These are phyloP conservation scores for Aradophagus sp. DNA, from an alignment of 1,140 invertebrate species.

Conservation along the genomic window DNA sequence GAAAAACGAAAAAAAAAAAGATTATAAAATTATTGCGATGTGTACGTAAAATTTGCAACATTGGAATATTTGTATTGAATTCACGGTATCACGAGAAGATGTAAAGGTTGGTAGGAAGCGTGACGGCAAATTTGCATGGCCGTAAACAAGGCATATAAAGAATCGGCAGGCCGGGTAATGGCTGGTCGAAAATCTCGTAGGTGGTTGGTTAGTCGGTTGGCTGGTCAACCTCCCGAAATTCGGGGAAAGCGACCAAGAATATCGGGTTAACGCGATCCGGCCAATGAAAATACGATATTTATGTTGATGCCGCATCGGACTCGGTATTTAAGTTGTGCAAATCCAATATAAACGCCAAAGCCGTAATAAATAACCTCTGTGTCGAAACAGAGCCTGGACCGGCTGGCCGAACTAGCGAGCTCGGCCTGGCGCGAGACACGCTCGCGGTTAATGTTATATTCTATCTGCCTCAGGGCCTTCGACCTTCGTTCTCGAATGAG, in stretches of 20 bases:
- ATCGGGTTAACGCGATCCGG: constrained; percentile 49
- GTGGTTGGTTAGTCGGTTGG: no score
- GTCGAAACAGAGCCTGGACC: constrained; percentile 50
- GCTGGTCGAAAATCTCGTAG: constrained; percentile 15
- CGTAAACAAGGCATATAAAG: constrained; percentile 28
- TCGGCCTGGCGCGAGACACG: constrained; percentile 16
- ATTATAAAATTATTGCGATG: no score
- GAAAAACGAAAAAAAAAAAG: no score
- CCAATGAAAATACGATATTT: constrained; percentile 70
- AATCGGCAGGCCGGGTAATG: constrained; percentile 11
- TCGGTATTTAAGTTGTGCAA: constrained; percentile 73
- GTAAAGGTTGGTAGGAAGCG: no score
- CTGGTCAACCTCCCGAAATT: constrained; percentile 37
- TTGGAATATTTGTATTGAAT: no score
- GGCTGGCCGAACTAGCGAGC: constrained; percentile 18
- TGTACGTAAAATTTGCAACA: no score
- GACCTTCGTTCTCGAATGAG: constrained; percentile 65
- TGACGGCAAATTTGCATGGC: constrained; percentile 2
- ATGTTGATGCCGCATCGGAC: constrained; percentile 66
- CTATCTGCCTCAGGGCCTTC: constrained; percentile 67
- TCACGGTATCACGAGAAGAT: no score
- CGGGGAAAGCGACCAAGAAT: constrained; percentile 31
- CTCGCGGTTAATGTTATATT: constrained; percentile 63
- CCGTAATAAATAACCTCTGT: constrained; percentile 71
- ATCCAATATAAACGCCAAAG: constrained; percentile 72